Percentiles rank a stretch among this genome's conserved stretches.
Conservation (phyloP, 2,113 vertebrate species). For the Dascyllus trimaculatus region DNA sequence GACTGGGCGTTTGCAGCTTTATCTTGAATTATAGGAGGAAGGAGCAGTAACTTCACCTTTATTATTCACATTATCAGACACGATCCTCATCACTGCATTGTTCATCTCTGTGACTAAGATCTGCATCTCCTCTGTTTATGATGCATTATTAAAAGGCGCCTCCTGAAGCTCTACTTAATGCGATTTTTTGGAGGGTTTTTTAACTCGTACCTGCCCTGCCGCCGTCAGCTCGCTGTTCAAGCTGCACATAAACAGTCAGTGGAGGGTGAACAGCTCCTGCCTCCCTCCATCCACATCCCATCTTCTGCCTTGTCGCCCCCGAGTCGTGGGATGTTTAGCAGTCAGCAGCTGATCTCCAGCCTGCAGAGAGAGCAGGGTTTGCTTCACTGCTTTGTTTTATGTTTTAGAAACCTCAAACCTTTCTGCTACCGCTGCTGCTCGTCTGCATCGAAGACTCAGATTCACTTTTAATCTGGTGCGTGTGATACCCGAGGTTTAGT, state of each 20-base stretch:
- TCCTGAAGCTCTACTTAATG: conserved; percentile 18
- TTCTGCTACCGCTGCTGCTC: neutral
- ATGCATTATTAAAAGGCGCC: conserved; percentile 49
- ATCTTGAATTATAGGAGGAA: conserved; percentile 3
- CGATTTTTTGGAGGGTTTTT: neutral
- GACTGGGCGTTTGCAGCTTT: conserved; percentile 34
- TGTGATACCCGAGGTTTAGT: neutral
- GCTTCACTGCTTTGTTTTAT: conserved; percentile 15
- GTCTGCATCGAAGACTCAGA: neutral
- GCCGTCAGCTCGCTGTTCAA: conserved; percentile 12
- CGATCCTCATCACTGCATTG: conserved; percentile 4
- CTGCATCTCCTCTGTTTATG: conserved; percentile 9
- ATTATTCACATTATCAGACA: neutral
- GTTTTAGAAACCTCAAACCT: neutral
- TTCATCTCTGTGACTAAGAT: neutral
- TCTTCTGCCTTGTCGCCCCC: conserved; percentile 1
- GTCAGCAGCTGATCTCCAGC: conserved; percentile 44
- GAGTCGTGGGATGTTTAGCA: conserved; percentile 36
- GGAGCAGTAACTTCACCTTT: conserved; percentile 2
- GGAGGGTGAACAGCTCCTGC: conserved; percentile 24
- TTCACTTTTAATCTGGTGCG: neutral
- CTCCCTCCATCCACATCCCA: conserved; percentile 7
- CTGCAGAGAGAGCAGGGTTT: conserved; percentile 9
- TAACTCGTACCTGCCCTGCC: conserved; percentile 12
- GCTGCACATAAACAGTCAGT: conserved; percentile 5